phyloP scores from a whole-genome alignment of 30 jellyfish, hydroid and myxozoan species.

The Hydractinia echinata region DNA sequence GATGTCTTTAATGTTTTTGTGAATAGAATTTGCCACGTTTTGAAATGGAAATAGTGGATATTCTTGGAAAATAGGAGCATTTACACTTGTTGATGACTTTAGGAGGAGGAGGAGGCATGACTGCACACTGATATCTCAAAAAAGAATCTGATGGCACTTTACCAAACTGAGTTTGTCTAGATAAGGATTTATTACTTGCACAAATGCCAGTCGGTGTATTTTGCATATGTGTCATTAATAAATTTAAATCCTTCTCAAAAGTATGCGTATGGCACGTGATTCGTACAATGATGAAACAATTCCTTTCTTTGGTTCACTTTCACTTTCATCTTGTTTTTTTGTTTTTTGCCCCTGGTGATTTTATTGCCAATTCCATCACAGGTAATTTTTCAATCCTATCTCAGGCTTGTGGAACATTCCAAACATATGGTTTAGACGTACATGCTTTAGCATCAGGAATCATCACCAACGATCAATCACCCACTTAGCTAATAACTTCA shows the following conservation, averaged over 20 bases:
- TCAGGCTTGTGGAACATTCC: conserved; percentile 7
- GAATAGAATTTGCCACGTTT: not conserved
- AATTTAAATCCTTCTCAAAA: too few relatives aligned
- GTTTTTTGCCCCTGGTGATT: conserved; percentile 2
- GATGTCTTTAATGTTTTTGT: not conserved
- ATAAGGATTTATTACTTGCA: not conserved
- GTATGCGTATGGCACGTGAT: not conserved
- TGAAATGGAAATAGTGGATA: conserved; percentile 5
- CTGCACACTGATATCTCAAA: conserved; percentile 1
- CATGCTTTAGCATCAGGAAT: conserved; percentile 10
- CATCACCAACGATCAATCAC: not conserved
- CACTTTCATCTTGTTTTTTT: not conserved
- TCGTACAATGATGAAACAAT: conserved; percentile 1
- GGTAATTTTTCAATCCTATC: not conserved
- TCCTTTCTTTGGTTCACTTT: not conserved
- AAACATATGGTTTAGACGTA: conserved; percentile 1
- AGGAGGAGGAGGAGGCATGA: not conserved
- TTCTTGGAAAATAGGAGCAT: conserved; percentile 1
- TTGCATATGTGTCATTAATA: not conserved
- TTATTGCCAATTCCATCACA: not conserved
- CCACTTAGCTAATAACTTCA: not conserved
- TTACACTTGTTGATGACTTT: not conserved
- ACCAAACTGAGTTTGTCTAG: conserved; percentile 1
- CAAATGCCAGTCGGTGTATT: not conserved
- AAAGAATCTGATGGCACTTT: conserved; percentile 11